Conservation (phyloP, 2,797 vertebrate genomes). For the Hypotaenidia okinawae region DNA sequence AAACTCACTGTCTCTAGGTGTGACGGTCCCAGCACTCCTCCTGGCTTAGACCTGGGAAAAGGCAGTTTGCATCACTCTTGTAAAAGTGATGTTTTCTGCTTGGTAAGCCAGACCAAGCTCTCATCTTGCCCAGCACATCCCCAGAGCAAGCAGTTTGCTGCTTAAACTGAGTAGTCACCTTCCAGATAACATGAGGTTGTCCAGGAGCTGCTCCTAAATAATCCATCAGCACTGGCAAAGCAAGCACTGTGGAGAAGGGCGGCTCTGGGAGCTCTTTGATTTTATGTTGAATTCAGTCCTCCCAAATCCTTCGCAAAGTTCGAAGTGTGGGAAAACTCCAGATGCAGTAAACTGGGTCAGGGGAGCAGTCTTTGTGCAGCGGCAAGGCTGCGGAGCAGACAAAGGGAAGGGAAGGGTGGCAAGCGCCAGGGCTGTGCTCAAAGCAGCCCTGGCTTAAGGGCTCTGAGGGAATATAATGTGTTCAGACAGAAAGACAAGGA, state of each 20-base stretch:
- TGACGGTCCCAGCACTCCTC: not conserved
- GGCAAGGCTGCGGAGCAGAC: not conserved
- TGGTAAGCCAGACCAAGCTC: not conserved
- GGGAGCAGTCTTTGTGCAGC: not conserved
- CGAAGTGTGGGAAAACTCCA: constrained; percentile 11
- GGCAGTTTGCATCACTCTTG: not conserved
- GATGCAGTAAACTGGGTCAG: not conserved
- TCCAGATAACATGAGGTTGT: not conserved
- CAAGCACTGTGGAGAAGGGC: not conserved
- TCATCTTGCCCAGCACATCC: not conserved
- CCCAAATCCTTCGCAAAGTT: not conserved
- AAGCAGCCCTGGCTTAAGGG: not conserved
- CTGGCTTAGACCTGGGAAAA: not conserved
- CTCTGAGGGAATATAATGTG: not conserved
- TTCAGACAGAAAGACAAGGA: constrained; percentile 16
- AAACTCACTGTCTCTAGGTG: not conserved
- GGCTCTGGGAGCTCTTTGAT: not conserved
- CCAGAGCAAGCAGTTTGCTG: not conserved
- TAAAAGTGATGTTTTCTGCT: fast-evolving
- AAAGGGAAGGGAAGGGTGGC: constrained; percentile 2
- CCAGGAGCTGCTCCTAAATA: not conserved
- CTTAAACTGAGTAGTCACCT: not conserved
- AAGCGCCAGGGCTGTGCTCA: not conserved
- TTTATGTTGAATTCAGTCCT: not conserved
- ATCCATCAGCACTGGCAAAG: not conserved